Evolutionary conservation across 2,888 invertebrate species (phyloP).

Genomic region (Sceliomorpha sp.): DNA sequence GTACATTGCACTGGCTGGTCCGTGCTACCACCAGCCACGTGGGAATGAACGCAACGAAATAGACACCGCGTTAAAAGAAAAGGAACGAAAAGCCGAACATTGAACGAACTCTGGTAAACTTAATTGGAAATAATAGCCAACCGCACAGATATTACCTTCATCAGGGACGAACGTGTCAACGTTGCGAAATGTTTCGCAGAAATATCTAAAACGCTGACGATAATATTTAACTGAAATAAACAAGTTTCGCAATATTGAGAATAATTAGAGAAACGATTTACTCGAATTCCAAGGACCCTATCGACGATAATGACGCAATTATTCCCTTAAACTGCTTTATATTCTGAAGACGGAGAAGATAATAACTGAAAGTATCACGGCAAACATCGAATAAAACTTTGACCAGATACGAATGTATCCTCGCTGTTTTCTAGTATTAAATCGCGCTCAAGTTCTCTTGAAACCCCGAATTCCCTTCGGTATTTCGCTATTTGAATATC

Average conservation of each 20-base stretch:
- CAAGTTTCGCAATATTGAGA: no score
- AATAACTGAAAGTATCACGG: slow-evolving; percentile 31
- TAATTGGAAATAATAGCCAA: slow-evolving; percentile 12
- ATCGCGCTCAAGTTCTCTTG: slow-evolving; percentile 51
- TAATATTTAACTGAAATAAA: no score
- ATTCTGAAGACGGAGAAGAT: slow-evolving; percentile 13
- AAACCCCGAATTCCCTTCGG: slow-evolving; percentile 53
- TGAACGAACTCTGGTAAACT: slow-evolving; percentile 7
- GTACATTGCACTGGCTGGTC: slow-evolving; percentile 20
- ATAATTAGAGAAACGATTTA: no score
- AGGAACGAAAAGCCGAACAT: slow-evolving; percentile 5
- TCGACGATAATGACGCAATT: no score
- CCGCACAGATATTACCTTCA: slow-evolving; percentile 1
- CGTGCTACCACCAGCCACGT: slow-evolving; percentile 17
- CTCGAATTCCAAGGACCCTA: no score
- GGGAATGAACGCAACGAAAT: slow-evolving; percentile 24
- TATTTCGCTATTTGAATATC: slow-evolving; percentile 56
- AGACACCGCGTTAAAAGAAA: slow-evolving; percentile 12
- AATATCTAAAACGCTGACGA: no score
- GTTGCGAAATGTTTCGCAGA: no score
- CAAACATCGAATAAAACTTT: slow-evolving; percentile 47
- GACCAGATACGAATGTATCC: slow-evolving; percentile 46
- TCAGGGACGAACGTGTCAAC: no score
- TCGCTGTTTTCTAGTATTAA: slow-evolving; percentile 51
- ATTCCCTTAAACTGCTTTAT: no score